A percentile compares a stretch with the other conserved stretches of the same genome.
These are phyloP conservation scores for Deilephila elpenor DNA, from an alignment of 2,888 invertebrate genomes.

Conservation along the genomic window DNA sequence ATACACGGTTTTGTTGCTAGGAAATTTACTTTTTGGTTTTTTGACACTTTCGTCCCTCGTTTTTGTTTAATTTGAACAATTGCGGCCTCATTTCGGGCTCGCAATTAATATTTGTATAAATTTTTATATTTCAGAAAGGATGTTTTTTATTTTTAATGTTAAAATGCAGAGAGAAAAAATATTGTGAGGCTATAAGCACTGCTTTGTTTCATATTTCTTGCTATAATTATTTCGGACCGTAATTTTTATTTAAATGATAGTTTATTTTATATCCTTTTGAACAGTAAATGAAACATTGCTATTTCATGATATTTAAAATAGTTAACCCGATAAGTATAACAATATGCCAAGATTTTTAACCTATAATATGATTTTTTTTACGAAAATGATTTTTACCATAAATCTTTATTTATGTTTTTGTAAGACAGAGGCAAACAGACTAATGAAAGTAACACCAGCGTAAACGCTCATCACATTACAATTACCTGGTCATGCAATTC, in stretches of 20 bases:
- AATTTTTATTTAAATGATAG: not conserved
- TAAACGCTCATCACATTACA: not conserved
- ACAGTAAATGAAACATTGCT: no score
- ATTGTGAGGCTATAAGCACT: not conserved
- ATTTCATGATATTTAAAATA: no score
- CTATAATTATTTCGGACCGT: not conserved
- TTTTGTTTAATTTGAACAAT: conserved; percentile 40
- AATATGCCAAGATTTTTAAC: no score
- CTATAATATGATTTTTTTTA: no score
- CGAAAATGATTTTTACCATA: no score
- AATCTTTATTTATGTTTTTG: no score
- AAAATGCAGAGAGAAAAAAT: not conserved
- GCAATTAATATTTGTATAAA: conserved; percentile 25
- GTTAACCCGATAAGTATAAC: no score
- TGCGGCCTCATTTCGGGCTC: conserved; percentile 30
- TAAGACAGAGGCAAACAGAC: not conserved
- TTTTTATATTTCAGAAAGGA: conserved; percentile 2
- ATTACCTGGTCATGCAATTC: conserved; percentile 16
- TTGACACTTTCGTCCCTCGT: conserved; percentile 56
- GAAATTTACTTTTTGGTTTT: conserved; percentile 62
- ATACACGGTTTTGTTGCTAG: conserved; percentile 72
- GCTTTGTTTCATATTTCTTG: not conserved
- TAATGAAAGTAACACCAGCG: not conserved
- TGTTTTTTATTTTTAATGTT: conserved; percentile 2
- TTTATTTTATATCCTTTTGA: no score